Conservation (phyloP, 2,888 invertebrate species). For the Chelonus formosanus region DNA sequence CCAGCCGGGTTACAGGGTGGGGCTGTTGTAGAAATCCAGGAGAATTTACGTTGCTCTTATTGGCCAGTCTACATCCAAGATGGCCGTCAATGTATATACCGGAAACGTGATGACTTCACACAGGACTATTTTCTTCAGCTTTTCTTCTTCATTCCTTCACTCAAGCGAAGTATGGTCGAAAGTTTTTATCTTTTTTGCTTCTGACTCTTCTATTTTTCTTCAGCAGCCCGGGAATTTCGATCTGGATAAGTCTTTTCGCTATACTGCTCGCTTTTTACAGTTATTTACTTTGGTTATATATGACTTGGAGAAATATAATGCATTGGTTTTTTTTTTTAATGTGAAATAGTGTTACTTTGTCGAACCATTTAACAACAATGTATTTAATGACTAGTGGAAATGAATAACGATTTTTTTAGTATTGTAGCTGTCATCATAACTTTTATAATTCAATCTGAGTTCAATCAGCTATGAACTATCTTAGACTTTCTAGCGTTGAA, state of each 20-base stretch:
- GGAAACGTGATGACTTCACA: constrained; percentile 58
- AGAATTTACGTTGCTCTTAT: constrained; percentile 43
- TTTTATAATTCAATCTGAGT: too few species aligned
- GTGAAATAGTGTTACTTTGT: too few species aligned
- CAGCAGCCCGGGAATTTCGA: constrained; percentile 24
- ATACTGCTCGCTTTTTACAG: too few species aligned
- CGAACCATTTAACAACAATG: too few species aligned
- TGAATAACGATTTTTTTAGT: too few species aligned
- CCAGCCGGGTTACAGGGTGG: constrained; percentile 54
- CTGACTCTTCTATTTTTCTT: constrained; percentile 16
- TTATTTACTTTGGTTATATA: too few species aligned
- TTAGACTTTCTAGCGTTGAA: too few species aligned
- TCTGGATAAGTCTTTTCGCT: constrained; percentile 13
- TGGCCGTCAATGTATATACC: constrained; percentile 58
- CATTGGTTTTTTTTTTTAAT: too few species aligned
- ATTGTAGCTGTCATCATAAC: too few species aligned
- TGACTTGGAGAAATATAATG: too few species aligned
- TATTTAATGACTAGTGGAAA: too few species aligned
- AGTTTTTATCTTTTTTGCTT: constrained; percentile 28
- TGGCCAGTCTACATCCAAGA: constrained; percentile 55
- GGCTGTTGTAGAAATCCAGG: constrained; percentile 41
- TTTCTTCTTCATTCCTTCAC: constrained; percentile 19
- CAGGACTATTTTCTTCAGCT: constrained; percentile 33
- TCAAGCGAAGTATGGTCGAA: constrained; percentile 38
- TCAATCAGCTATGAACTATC: too few species aligned